Evolutionary conservation across 2,888 invertebrate genomes (phyloP), one percentile per base, ranked within the genome.

Genomic region (Ophion costatus): DNA sequence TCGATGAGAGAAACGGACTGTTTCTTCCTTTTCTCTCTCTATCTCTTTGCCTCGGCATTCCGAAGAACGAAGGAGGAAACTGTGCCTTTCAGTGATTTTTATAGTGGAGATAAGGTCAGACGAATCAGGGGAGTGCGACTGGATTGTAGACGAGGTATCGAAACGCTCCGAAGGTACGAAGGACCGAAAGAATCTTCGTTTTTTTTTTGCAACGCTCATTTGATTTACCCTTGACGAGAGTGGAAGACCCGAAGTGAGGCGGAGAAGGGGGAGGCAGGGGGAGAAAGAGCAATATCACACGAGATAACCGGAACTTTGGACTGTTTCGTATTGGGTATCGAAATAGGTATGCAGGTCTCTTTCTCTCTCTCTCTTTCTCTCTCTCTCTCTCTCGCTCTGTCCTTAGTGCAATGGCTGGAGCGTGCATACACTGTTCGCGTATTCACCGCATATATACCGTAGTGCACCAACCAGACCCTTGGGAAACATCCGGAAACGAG

Each of bases 261-360:
- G 0, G 10, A 11, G 10, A 9, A 45, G 11, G 45, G 11, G 45
- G 11, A 11, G 45, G 5, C 1, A 45, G 11, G 45, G 14, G 51
- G 4, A 17, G 51, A 14, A 17, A 51, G 67, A 38, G 24, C 69
- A 33, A 64, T 59, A 76, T 61, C 83, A 73, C 80, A 56, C 73
- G 67, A 80, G 76, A 83, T 80, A 77, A 73, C 78, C 76, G 83
- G 80, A 80, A 73, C 20, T 73, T 73, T 22, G 56, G 20, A 42
- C 51, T 73, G 73, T 80, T 76, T 73, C 76, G 29, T 42, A 20
- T 45, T 77, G 80, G 83, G 73, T 76, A 79, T 79, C 57, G 69
- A 66, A 75, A 76, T 71, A 45, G 51, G 45, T 33, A 56, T 29
- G 20, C n/a, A 38, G 24, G 17, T 1, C 61, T 14, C 17, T 66